phyloP scores from a whole-genome alignment of 2,113 vertebrate species.

The Harpagus bidentatus region DNA sequence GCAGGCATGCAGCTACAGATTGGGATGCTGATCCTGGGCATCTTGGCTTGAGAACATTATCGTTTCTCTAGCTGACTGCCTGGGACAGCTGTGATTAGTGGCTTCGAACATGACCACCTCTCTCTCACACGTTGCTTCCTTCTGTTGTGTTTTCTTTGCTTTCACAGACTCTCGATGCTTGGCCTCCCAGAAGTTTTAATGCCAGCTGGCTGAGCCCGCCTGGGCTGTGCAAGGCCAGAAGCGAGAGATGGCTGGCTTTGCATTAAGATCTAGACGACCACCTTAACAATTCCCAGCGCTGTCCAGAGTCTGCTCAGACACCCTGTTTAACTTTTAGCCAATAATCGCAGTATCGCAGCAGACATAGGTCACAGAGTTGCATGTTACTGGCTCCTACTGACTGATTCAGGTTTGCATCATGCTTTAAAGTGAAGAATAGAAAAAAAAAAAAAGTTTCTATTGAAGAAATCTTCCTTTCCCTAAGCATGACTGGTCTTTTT shows the following conservation, averaged over 20 bases:
- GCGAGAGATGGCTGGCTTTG: not conserved
- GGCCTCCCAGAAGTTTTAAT: not conserved
- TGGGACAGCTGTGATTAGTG: conserved; percentile 34
- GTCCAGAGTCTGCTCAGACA: not conserved
- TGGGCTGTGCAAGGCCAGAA: not conserved
- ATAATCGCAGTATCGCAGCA: not conserved
- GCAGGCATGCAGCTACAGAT: not conserved
- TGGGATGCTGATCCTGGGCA: not conserved
- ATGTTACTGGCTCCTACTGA: not conserved
- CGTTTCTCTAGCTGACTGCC: not conserved
- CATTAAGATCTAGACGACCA: not conserved
- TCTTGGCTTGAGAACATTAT: not conserved
- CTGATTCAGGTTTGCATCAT: not conserved
- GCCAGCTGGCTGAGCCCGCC: not conserved
- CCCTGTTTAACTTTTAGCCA: not conserved
- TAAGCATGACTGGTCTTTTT: not conserved
- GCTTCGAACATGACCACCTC: not conserved
- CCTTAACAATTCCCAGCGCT: not conserved
- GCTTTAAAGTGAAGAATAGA: not conserved
- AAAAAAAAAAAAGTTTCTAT: not conserved
- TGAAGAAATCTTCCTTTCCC: not conserved
- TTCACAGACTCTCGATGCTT: not conserved
- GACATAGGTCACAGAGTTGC: not conserved
- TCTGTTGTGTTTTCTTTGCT: not conserved
- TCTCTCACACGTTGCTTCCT: conserved; percentile 1